Conservation (phyloP, 1,140 invertebrate genomes). For the Arctopsyche grandis region DNA sequence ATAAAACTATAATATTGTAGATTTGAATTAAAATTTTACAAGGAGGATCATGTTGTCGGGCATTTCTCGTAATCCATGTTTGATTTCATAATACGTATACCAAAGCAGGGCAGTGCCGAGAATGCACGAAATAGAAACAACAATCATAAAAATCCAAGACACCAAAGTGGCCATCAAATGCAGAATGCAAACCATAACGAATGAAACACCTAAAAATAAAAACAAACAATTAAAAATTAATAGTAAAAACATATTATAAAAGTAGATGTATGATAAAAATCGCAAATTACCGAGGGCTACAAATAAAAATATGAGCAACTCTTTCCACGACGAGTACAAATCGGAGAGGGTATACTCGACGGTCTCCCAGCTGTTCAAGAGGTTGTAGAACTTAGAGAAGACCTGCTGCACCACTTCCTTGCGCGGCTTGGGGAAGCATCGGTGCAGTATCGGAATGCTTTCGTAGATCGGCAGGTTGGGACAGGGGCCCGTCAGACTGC, state of each 20-base stretch:
- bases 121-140: constrained; percentile 79
- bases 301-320: constrained; percentile 83
- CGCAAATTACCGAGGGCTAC: constrained; percentile 77
- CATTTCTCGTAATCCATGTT: constrained; percentile 73
- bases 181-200: constrained; percentile 84
- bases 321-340: constrained; percentile 86
- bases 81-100: constrained; percentile 88
- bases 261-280: too few species aligned
- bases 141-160: constrained; percentile 86
- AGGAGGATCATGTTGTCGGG: constrained; percentile 62
- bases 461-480: constrained; percentile 78
- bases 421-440: constrained; percentile 82
- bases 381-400: constrained; percentile 78
- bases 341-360: constrained; percentile 89
- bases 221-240: background rate
- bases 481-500: constrained; percentile 75
- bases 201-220: constrained; percentile 79
- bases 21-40: constrained; percentile 41
- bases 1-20: constrained; percentile 4
- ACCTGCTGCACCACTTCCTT: constrained; percentile 71
- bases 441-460: constrained; percentile 82
- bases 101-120: constrained; percentile 84
- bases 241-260: background rate
- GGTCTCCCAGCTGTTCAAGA: constrained; percentile 88
- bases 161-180: constrained; percentile 85